Base-by-base conservation (phyloP, 2,888 invertebrate genomes). In the Eupithecia subfuscata region DNA sequence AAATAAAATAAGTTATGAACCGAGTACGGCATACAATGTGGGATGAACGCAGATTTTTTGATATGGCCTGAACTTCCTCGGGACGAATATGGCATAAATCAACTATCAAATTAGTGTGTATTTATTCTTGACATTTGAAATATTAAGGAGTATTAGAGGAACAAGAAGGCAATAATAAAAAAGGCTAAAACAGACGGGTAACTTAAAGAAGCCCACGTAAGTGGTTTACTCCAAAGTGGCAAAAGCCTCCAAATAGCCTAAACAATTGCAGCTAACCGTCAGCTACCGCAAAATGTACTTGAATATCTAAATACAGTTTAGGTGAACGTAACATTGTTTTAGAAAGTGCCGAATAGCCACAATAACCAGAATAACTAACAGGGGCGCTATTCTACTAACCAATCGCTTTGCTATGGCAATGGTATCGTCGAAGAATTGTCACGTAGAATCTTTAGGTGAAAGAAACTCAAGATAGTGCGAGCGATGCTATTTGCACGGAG, bases 241-340 rank as follows among this genome's bases (percentile, higher is more conserved):
- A 60, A 25, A 60, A 60, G 22, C 56, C 56, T 25, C 56, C 56
- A 25, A 60, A 60, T 14, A 60, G 22, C 56, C 56, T 25, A 3
- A 25, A 25, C 34, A 34, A 64, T 64, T 64, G 34, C 64, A 64
- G 34, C 18, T 34, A 4, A 63, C 34, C 30, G 3, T 14, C 56
- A 18, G 40, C 45, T 65, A 71, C 67, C 30, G 72, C 88, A 87
- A 88, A 88, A 89, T 73, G 67, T 43, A 71, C 64, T 88, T 86
- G 88, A 89, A 90, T 76, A 60, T 76, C 91, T 89, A 89, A 91
- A 91, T 88, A 88, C 85, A 85, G 86, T 86, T 87, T 87, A 84
- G 90, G 89, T 89, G 90, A 90, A 88, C 90, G 89, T 85, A 85
- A 88, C 86, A 89, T 89, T 91, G 89, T 91, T 90, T 91, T 91